Evolutionary conservation across 2,888 invertebrate species (phyloP).

Genomic region (Oscheius sp.): DNA sequence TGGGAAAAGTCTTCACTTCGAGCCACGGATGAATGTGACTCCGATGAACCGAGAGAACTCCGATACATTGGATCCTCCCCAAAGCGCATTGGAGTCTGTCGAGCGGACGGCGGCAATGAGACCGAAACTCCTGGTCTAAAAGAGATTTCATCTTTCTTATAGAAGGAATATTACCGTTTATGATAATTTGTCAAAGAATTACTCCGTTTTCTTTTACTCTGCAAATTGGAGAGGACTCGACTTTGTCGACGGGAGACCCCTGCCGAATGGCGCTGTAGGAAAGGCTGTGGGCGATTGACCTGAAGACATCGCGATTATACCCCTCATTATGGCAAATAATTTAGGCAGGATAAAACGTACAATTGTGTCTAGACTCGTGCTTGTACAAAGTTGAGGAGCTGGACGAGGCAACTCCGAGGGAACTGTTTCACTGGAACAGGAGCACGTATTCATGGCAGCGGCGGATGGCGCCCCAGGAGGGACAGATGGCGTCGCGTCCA

Average conservation of each 20-base stretch:
- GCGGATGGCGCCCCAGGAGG: slow-evolving; percentile 30
- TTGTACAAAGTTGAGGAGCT: slow-evolving; percentile 51
- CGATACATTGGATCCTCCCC: slow-evolving; percentile 50
- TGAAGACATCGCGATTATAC: slow-evolving; percentile 13
- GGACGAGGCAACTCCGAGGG: slow-evolving; percentile 35
- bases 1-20: slow-evolving; percentile 52
- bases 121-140: slow-evolving; percentile 54
- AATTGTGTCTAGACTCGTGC: slow-evolving; percentile 54
- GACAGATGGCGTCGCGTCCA: slow-evolving; percentile 22
- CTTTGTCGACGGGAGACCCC: slow-evolving; percentile 53
- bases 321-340: not conserved
- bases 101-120: slow-evolving; percentile 56
- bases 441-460: slow-evolving; percentile 48
- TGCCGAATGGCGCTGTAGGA: slow-evolving; percentile 51
- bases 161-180: slow-evolving; percentile 43
- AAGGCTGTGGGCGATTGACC: slow-evolving; percentile 53
- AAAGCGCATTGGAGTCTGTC: slow-evolving; percentile 57
- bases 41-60: slow-evolving; percentile 49
- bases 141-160: not conserved
- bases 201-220: slow-evolving; percentile 53
- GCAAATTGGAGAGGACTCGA: slow-evolving; percentile 44
- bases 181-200: slow-evolving; percentile 56
- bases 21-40: slow-evolving; percentile 53
- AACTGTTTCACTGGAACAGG: slow-evolving; percentile 50
- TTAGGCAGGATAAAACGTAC: slow-evolving; percentile 26